Conservation (phyloP, 2,113 vertebrate species). For the Marmota flaviventris region DNA sequence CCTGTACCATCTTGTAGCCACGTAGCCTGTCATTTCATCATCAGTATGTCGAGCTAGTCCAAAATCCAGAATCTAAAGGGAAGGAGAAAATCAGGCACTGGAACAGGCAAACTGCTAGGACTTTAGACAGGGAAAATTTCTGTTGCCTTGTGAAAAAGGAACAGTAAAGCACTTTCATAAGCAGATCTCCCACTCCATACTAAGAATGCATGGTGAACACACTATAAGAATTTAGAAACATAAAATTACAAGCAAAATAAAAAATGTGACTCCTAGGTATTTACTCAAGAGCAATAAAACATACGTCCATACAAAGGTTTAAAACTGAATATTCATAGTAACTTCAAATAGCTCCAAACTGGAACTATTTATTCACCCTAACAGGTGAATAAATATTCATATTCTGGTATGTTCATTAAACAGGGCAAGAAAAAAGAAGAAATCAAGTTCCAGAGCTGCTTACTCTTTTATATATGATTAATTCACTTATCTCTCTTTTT, state of each 20-base stretch:
- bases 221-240: background rate
- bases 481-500: background rate
- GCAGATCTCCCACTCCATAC: background rate
- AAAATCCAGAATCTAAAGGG: slow-evolving; percentile 96
- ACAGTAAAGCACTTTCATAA: background rate
- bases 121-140: background rate
- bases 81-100: slow-evolving; percentile 27
- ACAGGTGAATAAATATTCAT: background rate
- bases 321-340: background rate
- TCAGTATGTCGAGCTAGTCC: slow-evolving; percentile 98
- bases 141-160: background rate
- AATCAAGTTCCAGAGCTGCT: background rate
- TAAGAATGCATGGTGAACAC: background rate
- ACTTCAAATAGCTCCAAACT: background rate
- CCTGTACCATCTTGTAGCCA: slow-evolving; percentile 98
- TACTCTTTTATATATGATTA: slow-evolving; percentile 3
- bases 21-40: slow-evolving; percentile 99
- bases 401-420: background rate
- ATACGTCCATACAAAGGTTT: background rate
- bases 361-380: background rate
- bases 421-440: background rate
- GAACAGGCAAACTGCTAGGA: background rate
- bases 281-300: slow-evolving; percentile 7
- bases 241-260: slow-evolving; percentile 42
- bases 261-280: background rate